phyloP scores from a whole-genome alignment of 1,140 invertebrate genomes.

The Acromyrmex heyeri region DNA sequence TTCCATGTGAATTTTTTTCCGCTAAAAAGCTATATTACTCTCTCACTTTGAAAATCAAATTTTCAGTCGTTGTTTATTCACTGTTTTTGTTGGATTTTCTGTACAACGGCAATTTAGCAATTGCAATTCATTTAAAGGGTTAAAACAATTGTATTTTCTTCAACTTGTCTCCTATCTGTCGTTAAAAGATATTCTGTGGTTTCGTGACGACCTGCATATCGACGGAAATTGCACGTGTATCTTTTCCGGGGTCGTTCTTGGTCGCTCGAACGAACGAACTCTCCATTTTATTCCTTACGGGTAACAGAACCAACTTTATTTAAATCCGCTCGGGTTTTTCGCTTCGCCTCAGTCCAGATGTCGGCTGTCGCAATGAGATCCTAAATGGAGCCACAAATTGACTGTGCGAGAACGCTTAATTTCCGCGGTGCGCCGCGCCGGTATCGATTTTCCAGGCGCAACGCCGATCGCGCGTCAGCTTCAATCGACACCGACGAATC shows the following conservation, averaged over 20 bases:
- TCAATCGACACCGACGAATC: conserved; percentile 20
- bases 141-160: conserved; percentile 22
- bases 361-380: conserved; percentile 19
- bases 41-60: neutral
- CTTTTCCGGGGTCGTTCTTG: conserved; percentile 30
- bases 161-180: neutral
- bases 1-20: neutral
- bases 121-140: neutral
- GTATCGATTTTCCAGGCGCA: conserved; percentile 50
- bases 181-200: neutral
- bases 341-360: conserved; percentile 44
- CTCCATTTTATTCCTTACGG: conserved; percentile 21
- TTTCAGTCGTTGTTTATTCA: neutral
- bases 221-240: conserved; percentile 26
- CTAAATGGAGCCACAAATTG: conserved; percentile 66
- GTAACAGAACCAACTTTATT: conserved; percentile 33
- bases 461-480: conserved; percentile 8
- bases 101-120: neutral
- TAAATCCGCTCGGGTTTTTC: conserved; percentile 4
- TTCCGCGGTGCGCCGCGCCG: conserved; percentile 26
- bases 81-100: conserved; percentile 5
- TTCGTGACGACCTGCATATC: neutral
- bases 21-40: neutral
- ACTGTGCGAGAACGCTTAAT: conserved; percentile 55
- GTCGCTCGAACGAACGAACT: conserved; percentile 27